Evolutionary conservation across 92 coral and sea anemone species (phyloP), one percentile per base, ranked within the genome.

Genomic region (Porites lobata): DNA sequence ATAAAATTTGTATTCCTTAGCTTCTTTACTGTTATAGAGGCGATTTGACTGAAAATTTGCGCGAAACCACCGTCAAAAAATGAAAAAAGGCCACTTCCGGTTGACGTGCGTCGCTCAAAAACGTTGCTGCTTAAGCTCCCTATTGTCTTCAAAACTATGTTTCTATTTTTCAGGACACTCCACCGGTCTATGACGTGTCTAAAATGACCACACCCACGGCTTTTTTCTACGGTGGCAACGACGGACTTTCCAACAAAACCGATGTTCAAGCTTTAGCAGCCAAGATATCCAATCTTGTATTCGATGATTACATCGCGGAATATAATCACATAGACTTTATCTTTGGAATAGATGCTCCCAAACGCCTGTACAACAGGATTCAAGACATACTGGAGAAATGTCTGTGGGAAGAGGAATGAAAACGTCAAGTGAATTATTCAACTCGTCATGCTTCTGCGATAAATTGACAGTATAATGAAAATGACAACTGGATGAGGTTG

Each of bases 291-390:
- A 64, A 92, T 22, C 88, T 97, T 18, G 69, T 59, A 11, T 76
- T 26, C 22, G 64, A 81, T 26, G 82, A 81, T 67, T 72, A 72
- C 50, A 65, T 94, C 8, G 88, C 85, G 6, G 86, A 91, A 21
- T 97, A 93, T 90, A 95, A 97, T 53, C 99, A 97, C 54, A 26
- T 92, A 12, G 99, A 97, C 79, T 97, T 95, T 74, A 69, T 97
- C 24, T 43, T 79, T 38, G 99, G 94, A n/a, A 87, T 80, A 5
- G 90, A 97, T 54, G 99, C 99, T 6, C 26, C 61, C 22, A 87
- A 79, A 81, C 32, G 81, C 19, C 85, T 97, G 26, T 97, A 86
- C 73, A 67, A 79, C 17, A 72, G 84, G 50, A 71, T 95, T 72
- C 65, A 86, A 10, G 47, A 83, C 21, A 66, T 94, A 14, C 18